Evolutionary conservation across 1,140 invertebrate genomes (phyloP).

Genomic region (Dendroctonus ponderosae): DNA sequence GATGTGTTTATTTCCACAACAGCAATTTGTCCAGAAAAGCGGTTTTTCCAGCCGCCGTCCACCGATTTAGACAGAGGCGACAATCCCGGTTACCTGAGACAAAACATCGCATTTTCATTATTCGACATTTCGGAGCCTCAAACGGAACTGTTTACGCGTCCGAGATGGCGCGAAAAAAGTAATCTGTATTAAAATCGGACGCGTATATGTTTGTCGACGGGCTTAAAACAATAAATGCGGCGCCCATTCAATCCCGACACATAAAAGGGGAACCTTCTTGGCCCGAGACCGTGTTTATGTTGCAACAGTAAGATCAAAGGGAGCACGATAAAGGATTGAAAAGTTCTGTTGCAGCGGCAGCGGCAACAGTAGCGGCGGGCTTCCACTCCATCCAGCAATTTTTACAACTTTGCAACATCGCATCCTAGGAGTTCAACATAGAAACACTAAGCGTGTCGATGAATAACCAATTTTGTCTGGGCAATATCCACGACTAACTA

Average conservation of each 20-base stretch:
- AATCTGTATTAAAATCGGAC: constrained; percentile 31
- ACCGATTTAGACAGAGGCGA: background rate
- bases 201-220: constrained; percentile 27
- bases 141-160: constrained; percentile 25
- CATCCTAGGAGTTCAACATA: too few species aligned
- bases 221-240: constrained; percentile 30
- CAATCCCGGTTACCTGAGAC: background rate
- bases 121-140: constrained; percentile 24
- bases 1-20: too few species aligned
- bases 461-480: too few species aligned
- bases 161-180: constrained; percentile 26
- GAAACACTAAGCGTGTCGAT: too few species aligned
- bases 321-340: constrained; percentile 28
- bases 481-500: too few species aligned
- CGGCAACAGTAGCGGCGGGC: background rate
- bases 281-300: constrained; percentile 24
- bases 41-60: too few species aligned
- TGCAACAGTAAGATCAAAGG: constrained; percentile 27
- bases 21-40: too few species aligned
- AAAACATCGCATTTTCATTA: constrained; percentile 22
- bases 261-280: constrained; percentile 24
- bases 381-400: background rate
- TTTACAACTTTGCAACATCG: background rate
- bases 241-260: constrained; percentile 11
- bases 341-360: constrained; percentile 6